Evolutionary conservation across 2,797 vertebrate genomes (phyloP), one percentile per base, ranked within the genome.

Genomic region (Heliangelus exortis): DNA sequence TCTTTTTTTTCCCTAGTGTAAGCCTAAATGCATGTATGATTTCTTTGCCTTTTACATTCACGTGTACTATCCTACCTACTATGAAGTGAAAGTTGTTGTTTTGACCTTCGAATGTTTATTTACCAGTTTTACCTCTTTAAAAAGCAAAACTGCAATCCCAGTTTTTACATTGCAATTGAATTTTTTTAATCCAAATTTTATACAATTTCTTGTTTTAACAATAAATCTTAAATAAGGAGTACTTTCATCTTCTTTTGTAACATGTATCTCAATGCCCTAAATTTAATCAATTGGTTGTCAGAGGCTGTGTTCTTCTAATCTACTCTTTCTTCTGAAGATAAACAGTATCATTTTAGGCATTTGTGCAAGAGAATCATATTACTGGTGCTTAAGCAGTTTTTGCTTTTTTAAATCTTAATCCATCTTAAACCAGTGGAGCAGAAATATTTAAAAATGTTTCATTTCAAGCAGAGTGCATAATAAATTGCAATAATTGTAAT

Each of bases 381-480:
- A 98, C 97, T 98, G 97, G 97, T 98, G 97, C 98, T 98, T 98
- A 98, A 98, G 98, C 97, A 98, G 97, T 98, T 98, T 98, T 97
- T 96, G 95, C 97, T 97, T 98, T 97, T 97, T 97, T 97, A 97
- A 98, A 98, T 98, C 98, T 98, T 98, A 98, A 98, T 98, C 98
- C 98, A 98, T 98, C 97, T 98, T 98, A 98, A 98, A 98, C 96
- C 98, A 98, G 97, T 98, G 97, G 97, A 98, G 97, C 98, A 98
- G 98, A 98, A 98, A 98, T 98, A 98, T 98, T 98, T 98, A 97
- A 98, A 98, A 98, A 98, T 98, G 97, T 98, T 98, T 98, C 97
- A 98, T 98, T 98, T 98, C 97, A 97, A 98, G 98, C 97, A 97
- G 97, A 98, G 97, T 98, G 97, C 97, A 98, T 98, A 98, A 98